phyloP scores from a whole-genome alignment of 1,140 invertebrate genomes.

The Drosophila bipectinata region DNA sequence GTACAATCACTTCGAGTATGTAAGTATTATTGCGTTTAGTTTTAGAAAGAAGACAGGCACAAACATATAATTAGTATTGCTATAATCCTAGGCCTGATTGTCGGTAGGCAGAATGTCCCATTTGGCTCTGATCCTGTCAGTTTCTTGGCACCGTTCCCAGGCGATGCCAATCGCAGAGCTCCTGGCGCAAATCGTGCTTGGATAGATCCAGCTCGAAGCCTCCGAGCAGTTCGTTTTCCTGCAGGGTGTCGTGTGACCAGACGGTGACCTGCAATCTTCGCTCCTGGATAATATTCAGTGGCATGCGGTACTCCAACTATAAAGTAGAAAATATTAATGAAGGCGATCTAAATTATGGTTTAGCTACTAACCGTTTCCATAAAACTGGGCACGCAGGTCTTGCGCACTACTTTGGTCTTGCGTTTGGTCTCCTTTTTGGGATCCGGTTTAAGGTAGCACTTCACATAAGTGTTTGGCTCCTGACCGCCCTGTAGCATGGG shows the following conservation, averaged over 20 bases:
- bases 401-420: conserved; percentile 96
- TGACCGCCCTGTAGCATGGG: conserved; percentile 89
- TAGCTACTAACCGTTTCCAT: conserved; percentile 95
- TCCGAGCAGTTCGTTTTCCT: conserved; percentile 97
- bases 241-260: conserved; percentile 97
- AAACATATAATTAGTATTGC: conserved; percentile 53
- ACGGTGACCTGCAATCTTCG: conserved; percentile 94
- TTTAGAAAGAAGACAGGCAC: conserved; percentile 71
- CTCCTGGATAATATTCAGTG: conserved; percentile 90
- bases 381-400: conserved; percentile 97
- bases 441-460: conserved; percentile 95
- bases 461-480: conserved; percentile 95
- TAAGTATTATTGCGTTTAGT: conserved; percentile 74
- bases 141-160: conserved; percentile 86
- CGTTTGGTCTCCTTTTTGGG: conserved; percentile 95
- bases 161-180: conserved; percentile 92
- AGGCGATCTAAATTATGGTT: neutral
- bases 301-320: conserved; percentile 94
- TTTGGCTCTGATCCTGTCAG: conserved; percentile 28
- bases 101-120: conserved; percentile 27
- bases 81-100: conserved; percentile 51
- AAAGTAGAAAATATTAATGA: conserved; percentile 34
- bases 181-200: conserved; percentile 89
- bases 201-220: conserved; percentile 91
- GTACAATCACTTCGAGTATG: conserved; percentile 77